These are phyloP conservation scores for Polypedilum vanderplanki DNA, from an alignment of 1,140 invertebrate species.

Conservation along the genomic window DNA sequence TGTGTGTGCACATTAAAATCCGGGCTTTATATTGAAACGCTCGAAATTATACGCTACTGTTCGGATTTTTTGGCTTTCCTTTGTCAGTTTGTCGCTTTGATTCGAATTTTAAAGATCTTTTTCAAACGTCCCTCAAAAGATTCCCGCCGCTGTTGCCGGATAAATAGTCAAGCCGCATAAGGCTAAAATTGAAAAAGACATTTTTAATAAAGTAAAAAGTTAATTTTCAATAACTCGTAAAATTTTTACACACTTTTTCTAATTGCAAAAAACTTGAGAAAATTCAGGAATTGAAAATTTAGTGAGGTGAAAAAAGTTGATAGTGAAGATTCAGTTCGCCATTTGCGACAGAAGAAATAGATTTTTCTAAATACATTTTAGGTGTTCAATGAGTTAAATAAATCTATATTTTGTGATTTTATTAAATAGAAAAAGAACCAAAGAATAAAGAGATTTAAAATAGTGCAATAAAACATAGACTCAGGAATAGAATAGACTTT, in stretches of 20 bases:
- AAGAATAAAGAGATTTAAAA: neutral
- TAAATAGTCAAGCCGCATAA: constrained; percentile 5
- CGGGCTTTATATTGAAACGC: neutral
- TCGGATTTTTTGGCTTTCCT: constrained; percentile 24
- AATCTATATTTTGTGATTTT: neutral
- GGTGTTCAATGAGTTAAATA: neutral
- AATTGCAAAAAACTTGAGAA: neutral
- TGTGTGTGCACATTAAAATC: constrained; percentile 8
- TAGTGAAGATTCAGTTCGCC: neutral
- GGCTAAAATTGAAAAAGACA: neutral
- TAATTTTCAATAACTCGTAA: too few species aligned
- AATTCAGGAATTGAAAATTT: neutral
- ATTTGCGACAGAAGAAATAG: too few species aligned
- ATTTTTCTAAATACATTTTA: neutral
- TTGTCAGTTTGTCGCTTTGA: constrained; percentile 27
- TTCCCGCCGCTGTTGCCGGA: neutral
- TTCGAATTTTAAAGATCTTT: constrained; percentile 26
- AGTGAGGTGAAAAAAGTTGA: neutral
- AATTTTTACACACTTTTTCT: neutral
- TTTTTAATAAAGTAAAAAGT: neutral
- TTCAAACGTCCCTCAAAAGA: constrained; percentile 1
- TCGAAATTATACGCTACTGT: constrained; percentile 4
- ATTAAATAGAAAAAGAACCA: neutral
- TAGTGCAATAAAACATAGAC: neutral
- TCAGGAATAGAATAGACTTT: neutral